A percentile compares a stretch with the other conserved stretches of the same genome.
Evolutionary conservation across 1,140 invertebrate species (phyloP).

Genomic region (Bilobella aurantiaca): DNA sequence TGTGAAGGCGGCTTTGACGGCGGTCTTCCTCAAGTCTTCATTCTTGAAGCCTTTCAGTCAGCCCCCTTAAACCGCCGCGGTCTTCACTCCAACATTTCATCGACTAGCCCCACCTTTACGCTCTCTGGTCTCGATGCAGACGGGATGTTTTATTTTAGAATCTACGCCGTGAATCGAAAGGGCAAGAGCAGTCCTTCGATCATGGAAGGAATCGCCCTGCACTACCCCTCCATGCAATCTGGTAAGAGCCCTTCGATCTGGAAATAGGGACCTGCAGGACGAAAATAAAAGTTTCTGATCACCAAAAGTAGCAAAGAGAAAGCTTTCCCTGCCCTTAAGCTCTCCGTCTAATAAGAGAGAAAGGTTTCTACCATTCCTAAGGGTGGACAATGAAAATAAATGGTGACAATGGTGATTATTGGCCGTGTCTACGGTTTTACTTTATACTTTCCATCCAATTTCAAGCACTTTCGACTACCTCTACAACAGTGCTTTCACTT

Average conservation of each 20-base stretch:
- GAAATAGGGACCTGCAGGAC: too few relatives aligned
- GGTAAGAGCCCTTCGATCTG: conserved; percentile 49
- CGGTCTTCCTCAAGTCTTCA: conserved; percentile 59
- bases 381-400: conserved; percentile 32
- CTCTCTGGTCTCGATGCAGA: conserved; percentile 61
- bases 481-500: background rate
- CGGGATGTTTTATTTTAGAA: conserved; percentile 58
- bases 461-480: conserved; percentile 4
- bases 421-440: too few relatives aligned
- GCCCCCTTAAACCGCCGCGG: conserved; percentile 43
- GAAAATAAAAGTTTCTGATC: too few relatives aligned
- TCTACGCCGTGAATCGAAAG: conserved; percentile 67
- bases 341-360: too few relatives aligned
- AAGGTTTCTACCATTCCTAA: background rate
- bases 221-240: conserved; percentile 67
- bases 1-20: conserved; percentile 71
- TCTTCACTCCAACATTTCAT: conserved; percentile 52
- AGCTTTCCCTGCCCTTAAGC: background rate
- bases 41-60: conserved; percentile 31
- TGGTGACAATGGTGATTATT: conserved; percentile 32
- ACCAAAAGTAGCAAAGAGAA: too few relatives aligned
- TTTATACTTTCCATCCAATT: conserved; percentile 19
- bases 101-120: conserved; percentile 54
- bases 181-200: conserved; percentile 58
- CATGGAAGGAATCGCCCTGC: conserved; percentile 61